Conservation (phyloP, 2,888 invertebrate species). For the Troides oblongomaculatus region DNA sequence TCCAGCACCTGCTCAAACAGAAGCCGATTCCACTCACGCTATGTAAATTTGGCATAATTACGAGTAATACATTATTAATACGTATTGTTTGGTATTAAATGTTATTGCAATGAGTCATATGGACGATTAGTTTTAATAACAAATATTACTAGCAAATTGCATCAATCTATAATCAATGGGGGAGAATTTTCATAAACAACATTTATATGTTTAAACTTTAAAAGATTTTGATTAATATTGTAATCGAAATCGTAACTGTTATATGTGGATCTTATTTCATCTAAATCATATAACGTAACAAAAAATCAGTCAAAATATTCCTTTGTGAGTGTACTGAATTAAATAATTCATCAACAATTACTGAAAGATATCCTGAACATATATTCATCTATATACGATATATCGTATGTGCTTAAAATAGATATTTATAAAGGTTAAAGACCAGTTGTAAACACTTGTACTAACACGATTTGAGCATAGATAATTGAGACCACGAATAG, state of each 20-base stretch:
- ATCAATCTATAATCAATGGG: neutral
- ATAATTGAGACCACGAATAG: neutral
- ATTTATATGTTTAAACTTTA: neutral
- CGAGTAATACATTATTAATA: conserved; percentile 24
- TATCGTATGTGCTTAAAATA: neutral
- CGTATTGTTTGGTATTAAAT: conserved; percentile 25
- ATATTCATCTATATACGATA: neutral
- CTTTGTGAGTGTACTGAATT: too few relatives aligned
- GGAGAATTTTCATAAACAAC: neutral
- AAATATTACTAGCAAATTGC: neutral
- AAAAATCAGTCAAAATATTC: too few relatives aligned
- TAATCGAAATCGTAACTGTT: neutral
- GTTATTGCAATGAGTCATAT: conserved; percentile 25
- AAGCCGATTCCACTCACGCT: conserved; percentile 13
- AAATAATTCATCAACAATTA: too few relatives aligned
- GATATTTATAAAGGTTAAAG: neutral
- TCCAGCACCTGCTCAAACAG: conserved; percentile 19
- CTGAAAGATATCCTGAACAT: too few relatives aligned
- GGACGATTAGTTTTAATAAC: neutral
- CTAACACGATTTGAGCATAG: conserved; percentile 4
- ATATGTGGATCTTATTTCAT: too few relatives aligned
- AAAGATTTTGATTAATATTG: neutral
- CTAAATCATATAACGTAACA: too few relatives aligned
- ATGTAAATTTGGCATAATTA: conserved; percentile 27
- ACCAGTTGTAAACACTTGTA: neutral